These are phyloP conservation scores for Mormyrus lacerda DNA, from an alignment of 2,113 vertebrate genomes.

Conservation along the genomic window DNA sequence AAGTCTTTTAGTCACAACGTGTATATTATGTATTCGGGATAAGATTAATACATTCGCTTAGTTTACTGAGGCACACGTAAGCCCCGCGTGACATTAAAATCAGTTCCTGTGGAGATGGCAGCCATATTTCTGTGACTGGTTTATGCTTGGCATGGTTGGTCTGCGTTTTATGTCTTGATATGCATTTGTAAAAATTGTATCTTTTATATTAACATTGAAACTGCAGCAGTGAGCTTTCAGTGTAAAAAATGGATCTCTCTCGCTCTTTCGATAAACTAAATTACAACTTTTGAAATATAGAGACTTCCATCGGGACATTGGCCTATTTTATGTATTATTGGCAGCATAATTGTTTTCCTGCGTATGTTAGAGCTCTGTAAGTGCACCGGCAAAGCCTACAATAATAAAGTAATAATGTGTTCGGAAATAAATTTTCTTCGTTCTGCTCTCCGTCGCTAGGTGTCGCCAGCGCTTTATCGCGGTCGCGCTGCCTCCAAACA, in stretches of 20 bases:
- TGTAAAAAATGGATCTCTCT: background rate
- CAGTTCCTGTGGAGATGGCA: background rate
- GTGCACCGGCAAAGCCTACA: background rate
- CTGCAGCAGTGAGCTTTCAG: background rate
- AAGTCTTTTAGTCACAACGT: background rate
- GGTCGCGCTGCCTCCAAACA: conserved; percentile 56
- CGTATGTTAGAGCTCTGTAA: background rate
- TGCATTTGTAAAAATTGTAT: background rate
- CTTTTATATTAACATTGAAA: background rate
- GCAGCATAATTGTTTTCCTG: background rate
- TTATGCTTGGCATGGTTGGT: background rate
- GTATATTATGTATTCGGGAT: background rate
- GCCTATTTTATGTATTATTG: background rate
- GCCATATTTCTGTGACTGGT: background rate
- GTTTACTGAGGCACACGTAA: background rate
- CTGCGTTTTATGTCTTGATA: background rate
- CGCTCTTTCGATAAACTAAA: background rate
- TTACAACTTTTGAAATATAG: background rate
- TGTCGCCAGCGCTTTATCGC: conserved; percentile 54
- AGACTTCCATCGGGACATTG: background rate
- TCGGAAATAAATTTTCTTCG: background rate
- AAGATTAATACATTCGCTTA: background rate
- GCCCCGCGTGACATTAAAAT: background rate
- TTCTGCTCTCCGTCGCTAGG: conserved; percentile 50
- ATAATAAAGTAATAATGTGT: background rate